Base-by-base conservation (phyloP, 2,888 invertebrate genomes). In the Eupithecia subfuscata region DNA sequence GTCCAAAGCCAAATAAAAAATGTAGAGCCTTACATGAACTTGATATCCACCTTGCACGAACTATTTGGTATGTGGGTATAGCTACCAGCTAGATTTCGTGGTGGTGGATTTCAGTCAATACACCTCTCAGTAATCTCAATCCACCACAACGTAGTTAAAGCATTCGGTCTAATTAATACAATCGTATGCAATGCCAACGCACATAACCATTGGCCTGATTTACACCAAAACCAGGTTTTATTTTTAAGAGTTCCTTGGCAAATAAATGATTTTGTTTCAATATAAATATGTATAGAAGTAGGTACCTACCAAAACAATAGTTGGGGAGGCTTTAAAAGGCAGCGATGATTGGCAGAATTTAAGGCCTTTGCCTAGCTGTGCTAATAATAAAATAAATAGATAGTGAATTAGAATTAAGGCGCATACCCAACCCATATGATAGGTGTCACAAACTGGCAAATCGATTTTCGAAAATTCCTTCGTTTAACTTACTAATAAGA, bases 141-240 rank as follows among this genome's bases (percentile, higher is more conserved):
- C 68, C 70, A 52, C 70, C 65, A 68, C 22, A 68, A 43, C 37
- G 43, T 48, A 30, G 64, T 73, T 67, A 73, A 70, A 52, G 68
- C 64, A 60, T 71, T 72, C 68, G 18, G 45, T 63, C 45, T 73
- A 71, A 77, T 77, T 77, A 75, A 73, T 73, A 48, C 65, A 48
- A 74, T 48, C 56, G 71, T 52, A 71, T 74, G 69, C 75, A 75
- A 69, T 77, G 65, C 74, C 68, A 70, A 71, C 37, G 73, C 69
- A 70, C 70, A 56, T 56, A 76, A 68, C 65, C 48, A 48, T 70
- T 56, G 48, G 40, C 45, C 25, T 25, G 9, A 30, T 63, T 73
- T 34, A 30, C 63, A 30, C 40, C 7, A 34, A 70, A 73, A 68
- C 25, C 70, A 40, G 67, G 37, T 45, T 67, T 18, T 1, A 34